Base-by-base conservation (phyloP, 1,140 invertebrate genomes). In the Choristoneura fumiferana region DNA sequence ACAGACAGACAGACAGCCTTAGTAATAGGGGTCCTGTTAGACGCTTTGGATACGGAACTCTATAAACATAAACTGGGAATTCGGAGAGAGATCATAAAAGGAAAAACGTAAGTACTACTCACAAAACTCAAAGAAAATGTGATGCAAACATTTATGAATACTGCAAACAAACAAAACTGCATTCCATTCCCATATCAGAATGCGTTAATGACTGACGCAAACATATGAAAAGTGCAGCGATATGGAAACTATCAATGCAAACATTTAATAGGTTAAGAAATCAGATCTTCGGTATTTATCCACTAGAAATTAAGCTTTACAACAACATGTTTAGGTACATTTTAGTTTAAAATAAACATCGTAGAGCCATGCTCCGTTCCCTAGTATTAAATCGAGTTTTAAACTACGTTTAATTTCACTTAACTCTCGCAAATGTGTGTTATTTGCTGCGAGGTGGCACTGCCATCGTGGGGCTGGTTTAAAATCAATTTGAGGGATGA, bases 401-500 rank as follows among this genome's bases (percentile, higher is more conserved):
- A 63, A 66, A 63, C 60, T 58, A 61, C 63, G 58, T 69, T 67
- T 66, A 66, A 70, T 73, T 72, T 70, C 65, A 73, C 65, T 73
- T 73, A 70, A 58, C 60, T 37, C 63, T 29, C 39, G 49, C 33
- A 57, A 58, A 69, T 60, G 62, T 62, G 56, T 68, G 61, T 67
- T 67, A 70, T 73, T 73, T 68, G 45, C 62, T 36, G 14, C 38
- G n/a, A 22, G 36, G 18, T n/a, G 56, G 38, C 45, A 40, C 22
- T 39, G 58, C 54, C 45, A 18, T 43, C 52, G 34, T 53, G 38
- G 49, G 29, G 40, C 34, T 45, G 63, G 22, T 65, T 64, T 57
- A 18, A 38, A 60, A 65, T 60, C 63, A 65, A 65, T 65, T 65
- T 60, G 37, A 54, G 37, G 54, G 57, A 60, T 65, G 52, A 49